phyloP scores from a whole-genome alignment of 2,797 vertebrate species.

The Myiothlypis chrysogaster region DNA sequence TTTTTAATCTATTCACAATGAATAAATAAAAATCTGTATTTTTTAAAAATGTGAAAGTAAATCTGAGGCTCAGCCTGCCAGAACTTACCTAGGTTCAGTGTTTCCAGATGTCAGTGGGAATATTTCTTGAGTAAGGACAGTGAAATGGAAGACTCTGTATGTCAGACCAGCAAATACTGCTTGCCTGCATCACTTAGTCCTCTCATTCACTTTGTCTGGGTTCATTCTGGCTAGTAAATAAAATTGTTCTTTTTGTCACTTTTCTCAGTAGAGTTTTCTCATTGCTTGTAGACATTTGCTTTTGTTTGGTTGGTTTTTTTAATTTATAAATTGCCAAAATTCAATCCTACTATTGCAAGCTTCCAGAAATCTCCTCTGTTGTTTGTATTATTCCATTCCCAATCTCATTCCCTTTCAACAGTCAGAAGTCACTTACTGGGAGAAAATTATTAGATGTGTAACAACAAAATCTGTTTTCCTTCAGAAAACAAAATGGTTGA shows the following conservation, averaged over 20 bases:
- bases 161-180: background rate
- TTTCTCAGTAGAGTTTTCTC: background rate
- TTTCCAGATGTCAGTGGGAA: background rate
- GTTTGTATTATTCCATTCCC: background rate
- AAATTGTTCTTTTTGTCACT: constrained; percentile 1
- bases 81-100: background rate
- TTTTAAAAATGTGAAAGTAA: constrained; percentile 1
- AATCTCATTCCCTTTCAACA: background rate
- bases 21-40: constrained; percentile 52
- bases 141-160: background rate
- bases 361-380: background rate
- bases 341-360: background rate
- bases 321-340: background rate
- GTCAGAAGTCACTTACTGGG: background rate
- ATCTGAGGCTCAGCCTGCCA: background rate
- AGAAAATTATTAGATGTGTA: background rate
- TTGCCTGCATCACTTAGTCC: background rate
- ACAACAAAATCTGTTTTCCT: background rate
- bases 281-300: background rate
- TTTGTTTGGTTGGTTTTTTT: background rate
- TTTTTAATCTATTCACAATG: constrained; percentile 60
- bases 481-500: background rate
- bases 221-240: constrained; percentile 22
- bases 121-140: background rate
- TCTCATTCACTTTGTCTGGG: background rate